A percentile compares a stretch with the other conserved stretches of the same genome.
Conservation (phyloP, 2,113 vertebrate genomes). For the Trachemys scripta region DNA sequence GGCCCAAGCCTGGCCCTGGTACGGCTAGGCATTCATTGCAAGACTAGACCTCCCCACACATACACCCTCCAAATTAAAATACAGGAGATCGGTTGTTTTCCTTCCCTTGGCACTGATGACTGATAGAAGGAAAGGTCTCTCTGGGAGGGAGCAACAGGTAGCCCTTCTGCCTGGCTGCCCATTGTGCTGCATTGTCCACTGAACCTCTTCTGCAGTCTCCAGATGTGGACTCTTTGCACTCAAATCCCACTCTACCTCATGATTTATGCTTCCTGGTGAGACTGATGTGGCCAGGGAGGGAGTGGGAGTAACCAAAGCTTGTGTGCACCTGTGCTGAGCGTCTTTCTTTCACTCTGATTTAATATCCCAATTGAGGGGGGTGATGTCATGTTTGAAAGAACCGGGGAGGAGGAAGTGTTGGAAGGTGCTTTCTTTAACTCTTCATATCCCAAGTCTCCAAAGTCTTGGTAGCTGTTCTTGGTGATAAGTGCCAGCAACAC, state of each 20-base stretch:
- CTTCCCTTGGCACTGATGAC: background rate
- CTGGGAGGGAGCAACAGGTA: background rate
- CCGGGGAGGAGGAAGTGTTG: constrained; percentile 72
- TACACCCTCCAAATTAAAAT: background rate
- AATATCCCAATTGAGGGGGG: constrained; percentile 86
- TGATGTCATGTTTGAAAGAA: constrained; percentile 90
- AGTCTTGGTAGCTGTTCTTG: background rate
- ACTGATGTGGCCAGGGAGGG: background rate
- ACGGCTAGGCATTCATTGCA: background rate
- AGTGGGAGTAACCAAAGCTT: constrained; percentile 21
- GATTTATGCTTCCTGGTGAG: background rate
- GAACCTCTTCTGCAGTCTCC: background rate
- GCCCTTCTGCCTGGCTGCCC: background rate
- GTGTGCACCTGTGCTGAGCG: constrained; percentile 85
- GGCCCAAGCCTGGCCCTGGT: background rate
- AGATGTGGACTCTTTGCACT: background rate
- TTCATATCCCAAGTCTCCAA: background rate
- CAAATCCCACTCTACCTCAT: background rate
- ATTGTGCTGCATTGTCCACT: background rate
- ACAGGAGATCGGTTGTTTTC: background rate
- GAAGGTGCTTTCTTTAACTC: constrained; percentile 62
- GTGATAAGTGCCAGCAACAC: background rate
- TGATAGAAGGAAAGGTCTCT: background rate
- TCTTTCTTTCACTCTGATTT: constrained; percentile 87
- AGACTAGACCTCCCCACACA: too few relatives aligned